Base-by-base conservation (phyloP, 2,113 vertebrate species). In the Eudyptes chrysolophus region DNA sequence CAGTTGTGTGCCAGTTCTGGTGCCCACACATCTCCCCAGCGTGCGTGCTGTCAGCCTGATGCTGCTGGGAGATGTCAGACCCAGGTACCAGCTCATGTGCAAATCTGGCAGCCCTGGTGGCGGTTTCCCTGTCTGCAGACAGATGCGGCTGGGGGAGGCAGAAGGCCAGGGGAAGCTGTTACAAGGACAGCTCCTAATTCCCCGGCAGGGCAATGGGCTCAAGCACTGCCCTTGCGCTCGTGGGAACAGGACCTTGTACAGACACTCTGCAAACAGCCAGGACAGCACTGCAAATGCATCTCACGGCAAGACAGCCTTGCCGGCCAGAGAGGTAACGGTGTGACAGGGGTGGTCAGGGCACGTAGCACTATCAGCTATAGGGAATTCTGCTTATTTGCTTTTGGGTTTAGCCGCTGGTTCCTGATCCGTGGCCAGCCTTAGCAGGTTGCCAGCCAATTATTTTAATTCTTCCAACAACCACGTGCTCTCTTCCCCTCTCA, bases 131-230 rank as follows among this genome's bases (percentile, higher is more conserved):
- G 29, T 30, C 29, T 52, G 36, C 60, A 51, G 44, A 27, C 10
- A 8, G 14, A 3, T 0, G 25, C 29, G 62, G 29, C 44, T 34
- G 57, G 8, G 19, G 55, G 25, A 76, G 44, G 42, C 48, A 38
- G 68, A 17, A 30, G 10, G 29, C 19, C 42, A 51, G 22, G 32
- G 19, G 40, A 82, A 79, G 66, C 30, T 40, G 25, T 18, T 20
- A 18, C 0, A 2, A 40, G 25, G 34, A 40, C 0, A 1, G 19
- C 42, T 72, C 20, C 25, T 57, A 57, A 40, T 36, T 48, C 30
- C 25, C 16, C 1, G 11, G 34, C 57, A 77, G 27, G 85, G 44
- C 16, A 70, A 40, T 2, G 14, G 11, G 18, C 38, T 70, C 2
- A 3, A 27, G 74, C 1, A 5, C 22, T 80, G 68, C 34, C 42